These are phyloP conservation scores for Acrocyrtus sp. DNA, from an alignment of 2,888 invertebrate genomes.

Conservation along the genomic window DNA sequence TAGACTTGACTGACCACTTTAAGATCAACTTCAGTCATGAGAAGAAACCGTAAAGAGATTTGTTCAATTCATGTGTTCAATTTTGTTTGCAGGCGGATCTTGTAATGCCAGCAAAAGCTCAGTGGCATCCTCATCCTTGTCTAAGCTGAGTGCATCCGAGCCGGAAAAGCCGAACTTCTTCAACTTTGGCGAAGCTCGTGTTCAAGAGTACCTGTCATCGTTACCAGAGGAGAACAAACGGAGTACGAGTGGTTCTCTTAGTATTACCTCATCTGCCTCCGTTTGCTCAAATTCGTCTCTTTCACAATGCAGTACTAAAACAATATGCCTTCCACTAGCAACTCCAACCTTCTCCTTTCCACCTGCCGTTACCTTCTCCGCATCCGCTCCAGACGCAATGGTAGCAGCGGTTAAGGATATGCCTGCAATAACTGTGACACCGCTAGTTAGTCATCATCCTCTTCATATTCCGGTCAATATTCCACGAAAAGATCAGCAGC, in stretches of 20 bases:
- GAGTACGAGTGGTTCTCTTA: conserved; percentile 61
- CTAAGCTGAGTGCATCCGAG: conserved; percentile 60
- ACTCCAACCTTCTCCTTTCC: conserved; percentile 48
- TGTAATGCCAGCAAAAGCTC: conserved; percentile 57
- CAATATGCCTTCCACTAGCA: conserved; percentile 36
- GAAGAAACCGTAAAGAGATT: too few relatives aligned
- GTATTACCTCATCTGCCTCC: conserved; percentile 53
- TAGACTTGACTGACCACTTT: too few relatives aligned
- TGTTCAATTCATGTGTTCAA: not conserved
- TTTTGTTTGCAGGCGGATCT: conserved; percentile 60
- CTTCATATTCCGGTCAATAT: not conserved
- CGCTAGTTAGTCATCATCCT: conserved; percentile 32
- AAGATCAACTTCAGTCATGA: too few relatives aligned
- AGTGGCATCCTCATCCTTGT: conserved; percentile 58
- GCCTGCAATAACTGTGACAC: conserved; percentile 43
- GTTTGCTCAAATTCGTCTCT: conserved; percentile 34
- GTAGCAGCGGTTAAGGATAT: conserved; percentile 19
- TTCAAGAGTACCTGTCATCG: conserved; percentile 69
- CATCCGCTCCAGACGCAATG: conserved; percentile 19
- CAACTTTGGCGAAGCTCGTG: conserved; percentile 69
- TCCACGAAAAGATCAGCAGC: conserved; percentile 21
- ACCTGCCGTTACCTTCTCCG: conserved; percentile 13
- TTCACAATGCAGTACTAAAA: conserved; percentile 39
- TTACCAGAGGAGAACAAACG: conserved; percentile 66
- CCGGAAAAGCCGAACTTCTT: conserved; percentile 65